A percentile compares a stretch with the other conserved stretches of the same genome.
phyloP scores from a whole-genome alignment of 2,113 vertebrate species.

The Castor canadensis region DNA sequence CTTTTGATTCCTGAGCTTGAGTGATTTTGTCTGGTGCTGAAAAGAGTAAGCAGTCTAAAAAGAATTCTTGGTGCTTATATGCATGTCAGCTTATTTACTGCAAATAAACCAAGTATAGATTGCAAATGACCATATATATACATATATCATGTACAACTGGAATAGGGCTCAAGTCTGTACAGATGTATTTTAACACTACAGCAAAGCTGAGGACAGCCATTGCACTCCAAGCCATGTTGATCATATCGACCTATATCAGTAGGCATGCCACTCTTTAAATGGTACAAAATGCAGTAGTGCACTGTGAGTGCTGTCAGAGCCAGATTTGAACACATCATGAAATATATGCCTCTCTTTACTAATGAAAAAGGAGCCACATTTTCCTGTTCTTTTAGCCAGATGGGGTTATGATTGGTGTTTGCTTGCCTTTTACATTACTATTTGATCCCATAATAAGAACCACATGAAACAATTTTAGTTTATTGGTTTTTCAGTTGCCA shows the following conservation, averaged over 20 bases:
- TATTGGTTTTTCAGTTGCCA: constrained; percentile 83
- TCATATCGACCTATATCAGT: background rate
- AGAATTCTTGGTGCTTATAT: constrained; percentile 54
- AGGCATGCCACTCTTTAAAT: background rate
- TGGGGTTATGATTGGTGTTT: constrained; percentile 13
- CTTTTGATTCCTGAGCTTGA: constrained; percentile 26
- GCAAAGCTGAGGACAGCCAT: too few species aligned
- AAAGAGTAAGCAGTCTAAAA: constrained; percentile 43
- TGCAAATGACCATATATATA: background rate
- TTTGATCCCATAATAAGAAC: constrained; percentile 81
- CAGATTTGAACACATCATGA: constrained; percentile 1
- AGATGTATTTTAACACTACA: too few species aligned
- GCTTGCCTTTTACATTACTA: constrained; percentile 70
- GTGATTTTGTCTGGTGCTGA: background rate
- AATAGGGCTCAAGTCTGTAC: too few species aligned
- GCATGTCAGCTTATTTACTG: background rate
- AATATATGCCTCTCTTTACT: constrained; percentile 3
- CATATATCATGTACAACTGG: too few species aligned
- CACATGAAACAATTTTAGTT: constrained; percentile 77
- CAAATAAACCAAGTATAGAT: constrained; percentile 17
- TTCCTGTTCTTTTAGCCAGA: constrained; percentile 47
- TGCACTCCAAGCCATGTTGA: background rate
- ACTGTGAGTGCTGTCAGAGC: background rate
- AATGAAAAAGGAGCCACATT: constrained; percentile 9
- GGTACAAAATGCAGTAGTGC: background rate